A percentile compares a stretch with the other conserved stretches of the same genome.
These are phyloP conservation scores for Dorcus parallelipipedus DNA, from an alignment of 2,888 invertebrate genomes.

Conservation along the genomic window DNA sequence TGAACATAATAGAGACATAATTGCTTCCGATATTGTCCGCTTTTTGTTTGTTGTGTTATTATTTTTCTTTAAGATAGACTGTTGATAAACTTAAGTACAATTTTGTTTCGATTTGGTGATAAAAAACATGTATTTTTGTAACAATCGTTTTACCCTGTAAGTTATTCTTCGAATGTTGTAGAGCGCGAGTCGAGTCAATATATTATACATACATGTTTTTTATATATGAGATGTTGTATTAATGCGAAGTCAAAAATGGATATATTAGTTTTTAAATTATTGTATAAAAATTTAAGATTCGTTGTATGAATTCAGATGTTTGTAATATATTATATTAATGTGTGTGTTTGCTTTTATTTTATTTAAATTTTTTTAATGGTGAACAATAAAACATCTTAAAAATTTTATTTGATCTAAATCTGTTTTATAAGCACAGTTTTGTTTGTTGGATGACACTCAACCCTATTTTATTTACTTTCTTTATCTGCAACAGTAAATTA, in stretches of 20 bases:
- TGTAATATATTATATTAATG: conserved; percentile 20
- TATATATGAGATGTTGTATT: conserved; percentile 18
- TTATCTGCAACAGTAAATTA: too few relatives aligned
- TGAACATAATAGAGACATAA: background rate
- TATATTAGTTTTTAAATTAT: conserved; percentile 22
- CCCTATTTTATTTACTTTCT: too few relatives aligned
- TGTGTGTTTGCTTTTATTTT: background rate
- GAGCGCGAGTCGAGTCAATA: conserved; percentile 6
- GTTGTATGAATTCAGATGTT: conserved; percentile 15
- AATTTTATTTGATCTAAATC: too few relatives aligned
- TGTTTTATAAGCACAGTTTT: too few relatives aligned
- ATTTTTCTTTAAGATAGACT: conserved; percentile 14
- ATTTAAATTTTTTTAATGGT: too few relatives aligned
- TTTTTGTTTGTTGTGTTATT: background rate
- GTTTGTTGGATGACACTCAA: too few relatives aligned
- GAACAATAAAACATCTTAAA: too few relatives aligned
- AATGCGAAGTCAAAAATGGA: background rate
- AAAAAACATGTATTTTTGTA: conserved; percentile 22
- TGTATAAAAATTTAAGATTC: conserved; percentile 19
- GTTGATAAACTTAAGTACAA: conserved; percentile 14
- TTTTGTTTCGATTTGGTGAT: conserved; percentile 9
- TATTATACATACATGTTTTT: conserved; percentile 19
- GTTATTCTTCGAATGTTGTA: conserved; percentile 16
- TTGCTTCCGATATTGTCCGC: too few relatives aligned
- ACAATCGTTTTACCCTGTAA: conserved; percentile 4